phyloP scores from a whole-genome alignment of 2,888 invertebrate species.

The Lutraria lutraria region DNA sequence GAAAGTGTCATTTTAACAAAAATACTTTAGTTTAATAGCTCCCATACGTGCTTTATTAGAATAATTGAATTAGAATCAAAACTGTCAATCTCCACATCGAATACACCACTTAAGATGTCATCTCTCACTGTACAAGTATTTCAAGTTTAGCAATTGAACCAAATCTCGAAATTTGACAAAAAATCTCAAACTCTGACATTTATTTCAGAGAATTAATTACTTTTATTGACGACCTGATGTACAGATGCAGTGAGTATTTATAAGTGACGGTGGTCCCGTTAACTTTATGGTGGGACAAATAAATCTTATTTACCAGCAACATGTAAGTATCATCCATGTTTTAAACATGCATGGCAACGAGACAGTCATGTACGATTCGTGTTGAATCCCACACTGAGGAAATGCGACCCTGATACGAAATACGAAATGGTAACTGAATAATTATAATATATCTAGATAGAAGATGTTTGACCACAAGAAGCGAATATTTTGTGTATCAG shows the following conservation, averaged over 20 bases:
- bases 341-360: too few relatives aligned
- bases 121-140: slow-evolving; percentile 18
- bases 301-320: too few relatives aligned
- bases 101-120: slow-evolving; percentile 26
- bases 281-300: too few relatives aligned
- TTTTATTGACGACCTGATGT: background rate
- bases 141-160: background rate
- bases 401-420: too few relatives aligned
- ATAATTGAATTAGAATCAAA: slow-evolving; percentile 49
- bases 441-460: background rate
- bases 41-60: slow-evolving; percentile 34
- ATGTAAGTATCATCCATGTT: too few relatives aligned
- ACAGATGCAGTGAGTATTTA: too few relatives aligned
- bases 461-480: background rate
- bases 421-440: too few relatives aligned
- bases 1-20: slow-evolving; percentile 50
- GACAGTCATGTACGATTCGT: too few relatives aligned
- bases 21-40: slow-evolving; percentile 1
- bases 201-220: background rate
- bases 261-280: too few relatives aligned
- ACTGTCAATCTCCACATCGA: slow-evolving; percentile 38
- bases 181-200: background rate
- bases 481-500: too few relatives aligned
- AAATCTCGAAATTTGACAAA: background rate
- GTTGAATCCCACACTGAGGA: too few relatives aligned